These are phyloP conservation scores for Brachymystax lenok DNA, from an alignment of 2,797 vertebrate species.

Conservation along the genomic window DNA sequence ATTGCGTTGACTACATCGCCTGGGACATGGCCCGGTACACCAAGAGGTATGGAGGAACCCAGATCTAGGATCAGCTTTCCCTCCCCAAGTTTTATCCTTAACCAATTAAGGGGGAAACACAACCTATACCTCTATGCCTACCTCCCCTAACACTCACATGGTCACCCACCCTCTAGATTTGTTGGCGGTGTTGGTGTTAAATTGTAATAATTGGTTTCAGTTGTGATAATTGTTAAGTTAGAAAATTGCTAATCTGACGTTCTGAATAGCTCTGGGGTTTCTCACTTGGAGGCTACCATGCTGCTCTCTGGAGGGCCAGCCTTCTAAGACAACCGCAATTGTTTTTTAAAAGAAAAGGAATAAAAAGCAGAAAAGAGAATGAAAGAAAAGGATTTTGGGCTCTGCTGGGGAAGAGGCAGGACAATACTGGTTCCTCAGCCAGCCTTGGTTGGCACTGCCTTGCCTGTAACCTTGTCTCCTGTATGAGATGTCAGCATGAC, in stretches of 20 bases:
- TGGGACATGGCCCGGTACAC: conserved; percentile 99
- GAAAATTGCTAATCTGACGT: too few species aligned
- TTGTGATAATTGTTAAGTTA: neutral
- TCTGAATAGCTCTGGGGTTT: neutral
- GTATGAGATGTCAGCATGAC: too few species aligned
- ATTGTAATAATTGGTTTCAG: neutral
- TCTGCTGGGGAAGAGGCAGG: too few species aligned
- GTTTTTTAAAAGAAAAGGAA: neutral
- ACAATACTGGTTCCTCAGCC: too few species aligned
- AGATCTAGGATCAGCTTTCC: neutral
- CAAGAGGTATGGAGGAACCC: conserved; percentile 74
- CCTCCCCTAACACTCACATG: neutral
- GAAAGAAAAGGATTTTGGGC: too few species aligned
- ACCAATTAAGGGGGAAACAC: neutral
- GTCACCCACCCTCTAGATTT: neutral
- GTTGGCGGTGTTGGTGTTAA: neutral
- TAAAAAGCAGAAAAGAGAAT: neutral
- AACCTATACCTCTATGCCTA: neutral
- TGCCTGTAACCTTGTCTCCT: too few species aligned
- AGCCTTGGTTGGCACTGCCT: too few species aligned
- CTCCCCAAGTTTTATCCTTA: neutral
- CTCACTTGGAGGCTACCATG: neutral
- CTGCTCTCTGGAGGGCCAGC: neutral
- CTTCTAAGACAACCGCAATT: neutral
- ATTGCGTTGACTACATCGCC: conserved; percentile 92